phyloP scores from a whole-genome alignment of 2,888 invertebrate species.

The Polydrusus pterygomalis region DNA sequence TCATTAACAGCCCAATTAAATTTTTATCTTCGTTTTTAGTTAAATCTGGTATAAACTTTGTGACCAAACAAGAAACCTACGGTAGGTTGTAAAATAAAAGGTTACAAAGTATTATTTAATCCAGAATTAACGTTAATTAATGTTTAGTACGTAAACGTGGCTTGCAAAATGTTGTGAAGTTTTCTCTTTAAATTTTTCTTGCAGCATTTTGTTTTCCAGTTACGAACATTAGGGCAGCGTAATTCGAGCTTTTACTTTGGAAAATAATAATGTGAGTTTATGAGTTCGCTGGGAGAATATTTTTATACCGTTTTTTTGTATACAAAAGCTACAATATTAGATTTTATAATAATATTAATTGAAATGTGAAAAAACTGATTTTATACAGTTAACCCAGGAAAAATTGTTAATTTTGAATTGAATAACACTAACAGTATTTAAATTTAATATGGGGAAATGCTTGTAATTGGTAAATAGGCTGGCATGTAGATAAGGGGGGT shows the following conservation, averaged over 20 bases:
- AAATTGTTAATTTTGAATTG: no score
- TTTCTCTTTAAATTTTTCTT: constrained; percentile 37
- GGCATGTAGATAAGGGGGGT: no score
- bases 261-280: constrained; percentile 37
- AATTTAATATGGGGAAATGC: no score
- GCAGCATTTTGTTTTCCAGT: constrained; percentile 21
- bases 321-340: neutral
- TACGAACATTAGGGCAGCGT: constrained; percentile 7
- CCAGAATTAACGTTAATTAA: constrained; percentile 51
- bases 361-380: neutral
- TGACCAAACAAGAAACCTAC: constrained; percentile 42
- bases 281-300: constrained; percentile 8
- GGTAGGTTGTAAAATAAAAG: constrained; percentile 40
- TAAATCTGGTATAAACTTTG: constrained; percentile 28
- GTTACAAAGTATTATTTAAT: constrained; percentile 53
- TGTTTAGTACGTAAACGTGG: constrained; percentile 41
- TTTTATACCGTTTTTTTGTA: constrained; percentile 14
- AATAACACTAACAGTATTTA: no score
- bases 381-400: no score
- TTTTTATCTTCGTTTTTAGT: no score
- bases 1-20: no score
- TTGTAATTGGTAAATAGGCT: no score
- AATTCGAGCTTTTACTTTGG: constrained; percentile 46
- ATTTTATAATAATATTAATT: neutral
- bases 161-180: constrained; percentile 39